Conservation (phyloP, 2,888 invertebrate species). For the Nomada fabriciana region DNA sequence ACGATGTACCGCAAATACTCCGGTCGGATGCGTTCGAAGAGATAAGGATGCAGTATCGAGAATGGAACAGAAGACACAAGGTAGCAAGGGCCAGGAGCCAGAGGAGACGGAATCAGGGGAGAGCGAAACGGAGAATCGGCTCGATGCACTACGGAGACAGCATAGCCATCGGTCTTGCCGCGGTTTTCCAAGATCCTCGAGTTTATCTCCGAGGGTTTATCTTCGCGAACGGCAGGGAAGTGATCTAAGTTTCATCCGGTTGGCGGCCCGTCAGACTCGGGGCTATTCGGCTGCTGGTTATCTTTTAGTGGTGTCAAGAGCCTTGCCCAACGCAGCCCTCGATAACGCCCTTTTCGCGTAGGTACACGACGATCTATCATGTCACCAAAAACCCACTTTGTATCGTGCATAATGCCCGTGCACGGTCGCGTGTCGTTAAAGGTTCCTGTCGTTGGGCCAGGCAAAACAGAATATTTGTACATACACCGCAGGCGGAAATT, state of each 20-base stretch:
- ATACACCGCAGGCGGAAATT: too few species aligned
- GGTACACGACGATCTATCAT: constrained; percentile 60
- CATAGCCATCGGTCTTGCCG: constrained; percentile 77
- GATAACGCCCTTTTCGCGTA: constrained; percentile 67
- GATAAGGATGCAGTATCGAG: constrained; percentile 59
- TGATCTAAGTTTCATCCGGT: constrained; percentile 75
- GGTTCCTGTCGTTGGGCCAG: not conserved
- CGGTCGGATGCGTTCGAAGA: constrained; percentile 64
- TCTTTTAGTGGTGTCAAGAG: constrained; percentile 75
- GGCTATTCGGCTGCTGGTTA: constrained; percentile 67
- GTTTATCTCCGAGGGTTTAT: constrained; percentile 76
- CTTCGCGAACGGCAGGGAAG: constrained; percentile 71
- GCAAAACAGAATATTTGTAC: too few species aligned
- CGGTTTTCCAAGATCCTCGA: constrained; percentile 77
- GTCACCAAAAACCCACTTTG: constrained; percentile 49
- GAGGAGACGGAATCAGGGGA: constrained; percentile 28
- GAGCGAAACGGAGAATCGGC: constrained; percentile 67
- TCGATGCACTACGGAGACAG: constrained; percentile 73
- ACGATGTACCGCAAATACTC: constrained; percentile 65
- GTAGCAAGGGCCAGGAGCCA: constrained; percentile 12
- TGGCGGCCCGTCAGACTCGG: constrained; percentile 64
- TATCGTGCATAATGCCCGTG: constrained; percentile 42
- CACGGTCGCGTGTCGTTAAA: not conserved
- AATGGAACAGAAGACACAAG: constrained; percentile 42
- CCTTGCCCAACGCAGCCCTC: constrained; percentile 64